Conservation (phyloP, 2,797 vertebrate species). For the Rousettus madagascariensis region DNA sequence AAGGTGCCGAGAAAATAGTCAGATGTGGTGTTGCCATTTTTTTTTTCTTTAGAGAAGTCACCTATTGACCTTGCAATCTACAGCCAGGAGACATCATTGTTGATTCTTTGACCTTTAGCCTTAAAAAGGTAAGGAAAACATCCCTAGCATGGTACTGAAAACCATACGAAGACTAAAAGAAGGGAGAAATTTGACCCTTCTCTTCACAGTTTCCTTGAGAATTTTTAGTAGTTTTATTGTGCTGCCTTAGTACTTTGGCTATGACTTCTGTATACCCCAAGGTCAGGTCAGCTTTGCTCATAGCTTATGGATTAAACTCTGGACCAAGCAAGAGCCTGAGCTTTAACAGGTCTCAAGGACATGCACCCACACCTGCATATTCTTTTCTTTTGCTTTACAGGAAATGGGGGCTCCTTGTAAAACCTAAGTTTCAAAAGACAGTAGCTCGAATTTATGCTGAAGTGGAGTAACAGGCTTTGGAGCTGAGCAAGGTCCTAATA, state of each 20-base stretch:
- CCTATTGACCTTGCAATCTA: not conserved
- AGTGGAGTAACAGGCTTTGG: constrained; percentile 78
- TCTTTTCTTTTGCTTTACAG: constrained; percentile 42
- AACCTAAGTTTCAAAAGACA: constrained; percentile 77
- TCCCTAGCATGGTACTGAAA: not conserved
- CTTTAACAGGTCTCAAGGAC: constrained; percentile 59
- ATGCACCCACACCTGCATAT: constrained; percentile 53
- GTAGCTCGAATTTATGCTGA: constrained; percentile 79
- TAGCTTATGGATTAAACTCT: constrained; percentile 51
- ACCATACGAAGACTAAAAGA: constrained; percentile 13
- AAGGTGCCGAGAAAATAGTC: not conserved
- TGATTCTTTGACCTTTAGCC: constrained; percentile 26
- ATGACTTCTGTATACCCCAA: constrained; percentile 54
- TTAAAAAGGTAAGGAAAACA: constrained; percentile 43
- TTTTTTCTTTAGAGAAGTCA: constrained; percentile 20
- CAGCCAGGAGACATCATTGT: not conserved
- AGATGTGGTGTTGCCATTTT: not conserved
- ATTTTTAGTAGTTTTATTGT: constrained; percentile 4
- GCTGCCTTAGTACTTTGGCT: not conserved
- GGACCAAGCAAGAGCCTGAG: not conserved
- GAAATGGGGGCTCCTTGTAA: constrained; percentile 63
- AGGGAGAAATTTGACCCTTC: not conserved
- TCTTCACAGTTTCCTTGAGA: constrained; percentile 15
- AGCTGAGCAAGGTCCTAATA: constrained; percentile 80
- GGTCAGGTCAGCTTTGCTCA: constrained; percentile 62